These are phyloP conservation scores for Agrochola circellaris DNA, from an alignment of 2,888 invertebrate species.

Conservation along the genomic window DNA sequence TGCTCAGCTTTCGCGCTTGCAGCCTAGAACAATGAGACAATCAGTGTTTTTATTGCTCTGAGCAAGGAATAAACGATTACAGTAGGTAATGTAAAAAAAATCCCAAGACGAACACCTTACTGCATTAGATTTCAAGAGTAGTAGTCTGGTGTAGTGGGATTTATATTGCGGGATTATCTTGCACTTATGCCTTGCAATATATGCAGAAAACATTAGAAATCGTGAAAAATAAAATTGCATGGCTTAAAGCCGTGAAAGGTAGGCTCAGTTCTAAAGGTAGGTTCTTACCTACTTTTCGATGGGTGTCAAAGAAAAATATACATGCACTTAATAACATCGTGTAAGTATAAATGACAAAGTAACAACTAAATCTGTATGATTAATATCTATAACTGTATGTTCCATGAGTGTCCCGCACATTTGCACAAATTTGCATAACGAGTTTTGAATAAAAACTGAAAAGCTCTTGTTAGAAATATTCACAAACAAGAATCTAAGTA, in stretches of 20 bases:
- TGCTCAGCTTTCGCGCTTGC: not conserved
- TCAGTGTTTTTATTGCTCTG: not conserved
- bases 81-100: not conserved
- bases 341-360: conserved; percentile 56
- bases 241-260: conserved; percentile 16
- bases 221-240: not conserved
- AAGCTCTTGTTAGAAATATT: conserved; percentile 53
- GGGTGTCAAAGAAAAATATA: conserved; percentile 34
- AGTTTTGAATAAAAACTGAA: conserved; percentile 62
- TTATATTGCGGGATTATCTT: not conserved
- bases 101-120: not conserved
- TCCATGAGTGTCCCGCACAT: conserved; percentile 55
- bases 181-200: no score
- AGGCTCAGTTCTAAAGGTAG: conserved; percentile 17
- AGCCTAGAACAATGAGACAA: no score
- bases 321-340: conserved; percentile 44
- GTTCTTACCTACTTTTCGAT: conserved; percentile 27
- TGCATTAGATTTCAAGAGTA: not conserved
- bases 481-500: conserved; percentile 42
- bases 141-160: not conserved
- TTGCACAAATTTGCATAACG: conserved; percentile 63
- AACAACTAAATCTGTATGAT: conserved; percentile 57
- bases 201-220: conserved; percentile 10
- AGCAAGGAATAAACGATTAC: not conserved
- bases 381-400: conserved; percentile 64